Base-by-base conservation (phyloP, 2,113 vertebrate genomes). In the Aptenodytes patagonicus region DNA sequence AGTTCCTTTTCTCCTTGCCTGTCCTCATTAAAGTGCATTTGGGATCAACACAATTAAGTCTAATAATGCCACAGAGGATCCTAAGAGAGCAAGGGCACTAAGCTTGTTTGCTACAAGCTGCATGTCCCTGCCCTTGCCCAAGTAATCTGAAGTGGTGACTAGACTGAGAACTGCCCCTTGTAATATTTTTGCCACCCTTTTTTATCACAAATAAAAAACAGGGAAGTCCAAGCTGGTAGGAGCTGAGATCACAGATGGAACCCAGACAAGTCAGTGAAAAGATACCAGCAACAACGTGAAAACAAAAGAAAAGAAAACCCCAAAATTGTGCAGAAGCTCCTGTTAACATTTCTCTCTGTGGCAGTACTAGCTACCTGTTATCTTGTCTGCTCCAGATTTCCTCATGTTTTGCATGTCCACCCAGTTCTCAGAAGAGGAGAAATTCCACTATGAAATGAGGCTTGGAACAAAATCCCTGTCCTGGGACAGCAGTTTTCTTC, bases 11-110 rank as follows among this genome's bases (percentile, higher is more conserved):
- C 65, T 94, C 66, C 61, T 83, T 73, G 68, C 26, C 54, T 70
- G 52, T 69, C 70, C 87, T 93, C 85, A 95, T 79, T 83, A 77
- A 86, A 89, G 78, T 58, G 40, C 86, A 90, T 72, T 93, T 75
- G 65, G 69, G 83, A 93, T 87, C 76, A 84, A 83, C 89, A 94
- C 86, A 87, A 70, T 38, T 46, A 92, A 95, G 51, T 75, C 94
- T 81, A 83, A 75, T 75, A 90, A 83, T 60, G 61, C 31, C 80
- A 87, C 47, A 60, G 36, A 92, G 65, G 42, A 83, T 64, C 34
- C 73, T 75, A 72, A 79, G 49, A 76, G 21, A 87, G 70, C 44
- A 75, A 89, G 20, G 68, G 25, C 44, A 61, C 29, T 96, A 90
- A 94, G 78, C 65, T 49, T 65, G 61, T 75, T 91, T 78, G 69